These are phyloP conservation scores for Neoseiulus cucumeris DNA, from an alignment of 1,140 invertebrate genomes.

Conservation along the genomic window DNA sequence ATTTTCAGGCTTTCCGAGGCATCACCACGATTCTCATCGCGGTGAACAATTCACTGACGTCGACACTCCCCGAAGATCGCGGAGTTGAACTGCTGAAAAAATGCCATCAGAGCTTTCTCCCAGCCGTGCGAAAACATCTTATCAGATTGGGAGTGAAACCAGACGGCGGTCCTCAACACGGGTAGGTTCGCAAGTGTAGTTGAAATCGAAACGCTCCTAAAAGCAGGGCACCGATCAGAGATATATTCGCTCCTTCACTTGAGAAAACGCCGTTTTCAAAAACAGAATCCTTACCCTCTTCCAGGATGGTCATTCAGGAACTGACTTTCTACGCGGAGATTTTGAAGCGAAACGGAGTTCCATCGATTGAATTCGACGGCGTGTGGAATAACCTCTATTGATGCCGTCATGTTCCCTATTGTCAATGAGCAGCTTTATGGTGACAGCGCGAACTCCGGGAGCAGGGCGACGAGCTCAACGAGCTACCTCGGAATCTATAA, in stretches of 20 bases:
- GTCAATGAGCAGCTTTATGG: too few relatives aligned
- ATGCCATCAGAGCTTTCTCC: conserved; percentile 69
- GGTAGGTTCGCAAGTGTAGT: conserved; percentile 32
- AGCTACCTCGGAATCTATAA: too few relatives aligned
- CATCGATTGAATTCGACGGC: conserved; percentile 5
- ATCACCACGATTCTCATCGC: conserved; percentile 23
- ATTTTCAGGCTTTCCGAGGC: conserved; percentile 28
- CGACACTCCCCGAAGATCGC: conserved; percentile 50
- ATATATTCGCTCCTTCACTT: too few relatives aligned
- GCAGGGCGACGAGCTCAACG: too few relatives aligned
- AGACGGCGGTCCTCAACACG: conserved; percentile 86
- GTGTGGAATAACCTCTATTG: neutral
- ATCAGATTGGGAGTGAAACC: conserved; percentile 67
- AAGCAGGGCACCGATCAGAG: too few relatives aligned
- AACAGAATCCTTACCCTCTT: conserved; percentile 21
- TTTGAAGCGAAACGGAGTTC: conserved; percentile 33
- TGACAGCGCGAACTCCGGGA: too few relatives aligned
- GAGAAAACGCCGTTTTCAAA: conserved; percentile 12
- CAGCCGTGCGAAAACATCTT: conserved; percentile 58
- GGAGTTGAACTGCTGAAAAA: conserved; percentile 48
- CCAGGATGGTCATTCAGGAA: conserved; percentile 71
- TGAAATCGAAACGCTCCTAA: too few relatives aligned
- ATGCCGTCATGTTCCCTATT: neutral
- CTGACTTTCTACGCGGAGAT: conserved; percentile 86
- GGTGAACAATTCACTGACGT: conserved; percentile 33